Percentiles rank a stretch among this genome's conserved stretches.
phyloP scores from a whole-genome alignment of 2,888 invertebrate genomes.

The Ashinkailepas kermadecensis region DNA sequence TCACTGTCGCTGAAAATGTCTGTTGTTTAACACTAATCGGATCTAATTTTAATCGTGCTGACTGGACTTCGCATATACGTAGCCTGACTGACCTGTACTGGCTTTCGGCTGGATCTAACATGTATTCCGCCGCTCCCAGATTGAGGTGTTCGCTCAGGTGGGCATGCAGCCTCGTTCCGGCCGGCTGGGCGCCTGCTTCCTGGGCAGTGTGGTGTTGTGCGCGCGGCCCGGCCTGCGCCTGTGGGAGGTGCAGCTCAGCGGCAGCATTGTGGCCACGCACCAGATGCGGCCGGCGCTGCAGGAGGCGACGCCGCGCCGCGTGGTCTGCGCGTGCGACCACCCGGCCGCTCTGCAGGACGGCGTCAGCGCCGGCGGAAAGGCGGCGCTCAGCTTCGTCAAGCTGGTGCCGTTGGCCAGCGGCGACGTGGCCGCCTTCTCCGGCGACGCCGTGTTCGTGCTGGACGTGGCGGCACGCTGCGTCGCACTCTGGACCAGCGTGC shows the following conservation, averaged over 20 bases:
- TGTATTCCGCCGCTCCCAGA: not conserved
- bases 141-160: constrained; percentile 20
- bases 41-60: no score
- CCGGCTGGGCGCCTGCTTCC: constrained; percentile 21
- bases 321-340: not conserved
- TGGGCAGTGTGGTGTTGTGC: not conserved
- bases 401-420: not conserved
- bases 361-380: constrained; percentile 18
- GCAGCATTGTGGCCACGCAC: not conserved
- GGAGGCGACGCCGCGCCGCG: not conserved
- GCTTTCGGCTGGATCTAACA: not conserved
- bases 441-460: constrained; percentile 7
- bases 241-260: constrained; percentile 1
- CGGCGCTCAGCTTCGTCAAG: not conserved
- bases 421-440: not conserved
- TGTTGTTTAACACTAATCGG: no score
- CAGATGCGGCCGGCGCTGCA: not conserved
- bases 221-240: constrained; percentile 13
- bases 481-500: constrained; percentile 3
- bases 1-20: no score
- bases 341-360: not conserved
- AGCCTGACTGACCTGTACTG: no score
- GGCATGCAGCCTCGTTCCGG: not conserved
- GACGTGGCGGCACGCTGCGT: not conserved
- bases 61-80: no score